These are phyloP conservation scores for Taenaris catops DNA, from an alignment of 2,888 invertebrate genomes.

Conservation along the genomic window DNA sequence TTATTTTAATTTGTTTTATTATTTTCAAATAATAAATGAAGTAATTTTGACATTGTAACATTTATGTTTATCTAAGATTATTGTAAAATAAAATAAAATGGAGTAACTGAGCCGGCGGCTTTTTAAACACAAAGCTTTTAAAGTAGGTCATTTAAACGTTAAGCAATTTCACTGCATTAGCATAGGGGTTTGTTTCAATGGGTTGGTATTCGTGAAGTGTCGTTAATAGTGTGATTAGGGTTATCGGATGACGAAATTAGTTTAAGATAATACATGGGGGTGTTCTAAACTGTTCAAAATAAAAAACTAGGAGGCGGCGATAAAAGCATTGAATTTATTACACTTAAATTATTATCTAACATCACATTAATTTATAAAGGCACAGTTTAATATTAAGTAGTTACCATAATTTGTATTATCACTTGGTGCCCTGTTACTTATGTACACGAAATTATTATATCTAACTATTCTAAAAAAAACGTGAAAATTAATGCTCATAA, in stretches of 20 bases:
- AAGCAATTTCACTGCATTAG: conserved; percentile 53
- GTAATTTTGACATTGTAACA: no score
- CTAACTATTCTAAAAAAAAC: no score
- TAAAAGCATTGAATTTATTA: conserved; percentile 37
- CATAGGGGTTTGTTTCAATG: conserved; percentile 53
- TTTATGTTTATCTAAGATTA: conserved; percentile 13
- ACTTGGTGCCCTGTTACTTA: conserved; percentile 43
- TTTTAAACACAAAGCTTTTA: conserved; percentile 37
- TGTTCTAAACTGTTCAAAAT: conserved; percentile 14
- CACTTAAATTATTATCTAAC: conserved; percentile 39
- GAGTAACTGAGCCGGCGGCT: conserved; percentile 34
- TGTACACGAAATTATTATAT: no score
- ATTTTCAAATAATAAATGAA: no score
- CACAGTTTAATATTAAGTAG: conserved; percentile 39
- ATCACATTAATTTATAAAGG: conserved; percentile 65
- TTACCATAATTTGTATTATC: conserved; percentile 40
- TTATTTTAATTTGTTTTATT: no score
- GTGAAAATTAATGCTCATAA: no score
- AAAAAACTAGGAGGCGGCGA: conserved; percentile 23
- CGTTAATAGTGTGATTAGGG: conserved; percentile 38
- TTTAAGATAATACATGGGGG: conserved; percentile 14
- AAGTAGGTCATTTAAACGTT: conserved; percentile 59
- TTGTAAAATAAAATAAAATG: conserved; percentile 11
- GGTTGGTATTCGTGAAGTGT: conserved; percentile 40
- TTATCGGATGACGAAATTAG: conserved; percentile 29